Conservation (phyloP, 2,888 invertebrate species). For the Pristionchus maxplancki region DNA sequence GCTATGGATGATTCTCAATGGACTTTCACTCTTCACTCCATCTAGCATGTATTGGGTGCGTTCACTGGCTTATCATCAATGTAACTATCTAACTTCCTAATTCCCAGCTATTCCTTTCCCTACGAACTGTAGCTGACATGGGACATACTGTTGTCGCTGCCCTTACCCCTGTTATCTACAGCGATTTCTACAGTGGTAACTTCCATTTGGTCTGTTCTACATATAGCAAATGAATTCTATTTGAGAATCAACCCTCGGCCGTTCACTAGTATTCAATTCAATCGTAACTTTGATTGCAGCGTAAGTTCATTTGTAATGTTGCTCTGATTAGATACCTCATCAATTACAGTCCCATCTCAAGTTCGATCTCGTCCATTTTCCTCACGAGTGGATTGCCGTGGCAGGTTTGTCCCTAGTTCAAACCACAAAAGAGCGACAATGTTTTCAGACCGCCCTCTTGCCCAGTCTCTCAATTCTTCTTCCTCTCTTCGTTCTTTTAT, state of each 20-base stretch:
- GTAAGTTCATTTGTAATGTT: background rate
- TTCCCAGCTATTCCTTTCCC: conserved; percentile 4
- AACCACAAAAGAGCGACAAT: background rate
- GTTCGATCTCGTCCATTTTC: conserved; percentile 10
- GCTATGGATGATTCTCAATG: background rate
- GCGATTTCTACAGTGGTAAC: conserved; percentile 17
- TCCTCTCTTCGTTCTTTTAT: background rate
- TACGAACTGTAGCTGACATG: background rate
- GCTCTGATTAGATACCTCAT: no score
- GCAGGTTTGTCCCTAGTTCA: background rate
- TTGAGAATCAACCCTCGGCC: background rate
- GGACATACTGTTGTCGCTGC: background rate
- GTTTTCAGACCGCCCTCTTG: background rate
- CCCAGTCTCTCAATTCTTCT: background rate
- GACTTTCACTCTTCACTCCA: background rate
- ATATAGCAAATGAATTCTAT: background rate
- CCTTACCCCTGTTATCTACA: background rate
- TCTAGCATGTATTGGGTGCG: background rate
- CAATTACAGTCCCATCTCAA: background rate
- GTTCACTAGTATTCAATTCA: conserved; percentile 9
- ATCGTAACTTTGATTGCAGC: background rate
- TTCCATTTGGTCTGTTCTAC: background rate
- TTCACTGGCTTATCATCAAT: background rate
- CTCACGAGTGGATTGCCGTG: conserved; percentile 19
- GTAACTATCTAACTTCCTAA: no score